Conservation (phyloP, 2,888 invertebrate genomes). For the Hylaea fasciaria region DNA sequence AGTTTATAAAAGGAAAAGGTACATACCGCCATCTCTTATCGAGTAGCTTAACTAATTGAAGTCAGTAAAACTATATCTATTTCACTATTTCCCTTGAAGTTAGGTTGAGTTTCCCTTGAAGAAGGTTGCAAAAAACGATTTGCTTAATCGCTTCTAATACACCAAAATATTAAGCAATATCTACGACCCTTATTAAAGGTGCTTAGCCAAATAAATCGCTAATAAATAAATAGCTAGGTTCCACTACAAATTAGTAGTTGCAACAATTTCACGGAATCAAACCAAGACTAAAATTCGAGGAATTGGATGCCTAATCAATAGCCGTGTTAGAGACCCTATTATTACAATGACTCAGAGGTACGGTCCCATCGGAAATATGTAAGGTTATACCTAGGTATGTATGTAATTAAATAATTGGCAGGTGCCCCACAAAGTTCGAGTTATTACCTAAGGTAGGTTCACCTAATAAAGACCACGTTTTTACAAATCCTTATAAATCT, state of each 20-base stretch:
- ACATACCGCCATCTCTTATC: no score
- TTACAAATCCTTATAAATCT: no score
- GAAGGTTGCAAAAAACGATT: no score
- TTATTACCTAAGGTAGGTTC: no score
- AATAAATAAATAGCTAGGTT: constrained; percentile 45
- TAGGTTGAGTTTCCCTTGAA: no score
- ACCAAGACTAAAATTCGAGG: constrained; percentile 61
- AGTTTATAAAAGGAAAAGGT: no score
- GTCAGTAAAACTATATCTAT: no score
- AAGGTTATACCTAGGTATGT: background rate
- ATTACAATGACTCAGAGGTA: constrained; percentile 53
- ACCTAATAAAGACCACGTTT: no score
- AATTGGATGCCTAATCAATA: constrained; percentile 64
- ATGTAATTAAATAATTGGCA: constrained; percentile 26
- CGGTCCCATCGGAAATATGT: constrained; percentile 14
- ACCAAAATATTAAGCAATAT: background rate
- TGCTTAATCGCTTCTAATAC: no score
- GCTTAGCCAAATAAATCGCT: constrained; percentile 27
- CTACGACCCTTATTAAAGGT: constrained; percentile 6
- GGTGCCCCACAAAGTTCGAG: constrained; percentile 11
- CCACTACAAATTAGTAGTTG: constrained; percentile 50
- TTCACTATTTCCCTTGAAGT: no score
- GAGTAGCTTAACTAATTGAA: no score
- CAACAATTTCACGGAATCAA: constrained; percentile 55
- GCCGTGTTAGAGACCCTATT: constrained; percentile 62